Conservation (phyloP, 2,113 vertebrate species). For the Etheostoma cragini region DNA sequence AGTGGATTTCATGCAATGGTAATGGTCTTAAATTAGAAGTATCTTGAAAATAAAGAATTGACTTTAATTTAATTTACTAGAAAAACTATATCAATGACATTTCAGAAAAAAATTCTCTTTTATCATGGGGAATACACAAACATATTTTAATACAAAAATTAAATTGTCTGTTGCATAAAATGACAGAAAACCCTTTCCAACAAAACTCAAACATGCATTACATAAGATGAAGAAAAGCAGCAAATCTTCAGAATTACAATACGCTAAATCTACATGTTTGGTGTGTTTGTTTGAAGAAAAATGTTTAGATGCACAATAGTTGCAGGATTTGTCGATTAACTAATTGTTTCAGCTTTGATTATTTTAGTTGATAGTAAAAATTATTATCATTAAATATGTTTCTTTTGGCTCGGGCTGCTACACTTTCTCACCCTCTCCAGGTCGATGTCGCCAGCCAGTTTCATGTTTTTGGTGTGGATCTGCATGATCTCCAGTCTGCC, state of each 20-base stretch:
- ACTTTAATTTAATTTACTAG: too few species aligned
- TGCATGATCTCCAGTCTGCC: slow-evolving; percentile 96
- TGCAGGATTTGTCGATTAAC: neutral
- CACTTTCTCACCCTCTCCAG: slow-evolving; percentile 88
- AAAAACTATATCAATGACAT: neutral
- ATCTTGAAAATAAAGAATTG: neutral
- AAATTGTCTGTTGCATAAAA: neutral
- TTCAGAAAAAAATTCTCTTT: neutral
- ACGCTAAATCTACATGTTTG: neutral
- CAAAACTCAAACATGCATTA: neutral
- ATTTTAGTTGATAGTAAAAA: too few species aligned
- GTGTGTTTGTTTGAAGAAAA: neutral
- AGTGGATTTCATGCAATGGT: too few species aligned
- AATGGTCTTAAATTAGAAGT: too few species aligned
- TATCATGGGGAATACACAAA: neutral
- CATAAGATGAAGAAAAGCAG: neutral
- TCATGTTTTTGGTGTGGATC: slow-evolving; percentile 99
- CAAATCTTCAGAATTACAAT: neutral
- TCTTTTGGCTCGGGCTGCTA: neutral
- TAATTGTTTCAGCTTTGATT: neutral
- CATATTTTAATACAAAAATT: neutral
- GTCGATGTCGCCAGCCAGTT: slow-evolving; percentile 93
- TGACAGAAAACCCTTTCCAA: neutral
- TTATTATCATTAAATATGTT: neutral
- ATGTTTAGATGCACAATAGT: neutral